Base-by-base conservation (phyloP, 2,797 vertebrate genomes). In the Malurus splendens region DNA sequence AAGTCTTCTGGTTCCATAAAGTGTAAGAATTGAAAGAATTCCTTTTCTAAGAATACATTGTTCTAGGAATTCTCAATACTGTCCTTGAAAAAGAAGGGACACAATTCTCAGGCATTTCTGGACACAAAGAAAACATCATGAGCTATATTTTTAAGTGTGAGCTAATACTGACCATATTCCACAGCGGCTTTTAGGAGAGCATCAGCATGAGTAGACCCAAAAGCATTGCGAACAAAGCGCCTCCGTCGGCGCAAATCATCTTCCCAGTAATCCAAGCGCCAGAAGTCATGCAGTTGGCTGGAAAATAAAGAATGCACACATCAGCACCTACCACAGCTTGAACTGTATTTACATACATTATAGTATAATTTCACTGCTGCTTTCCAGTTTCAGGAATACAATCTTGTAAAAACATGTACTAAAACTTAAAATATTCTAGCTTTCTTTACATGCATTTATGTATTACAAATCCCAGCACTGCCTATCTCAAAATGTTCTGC, bases 181-280 rank as follows among this genome's bases (percentile, higher is more conserved):
- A 98, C 97, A 66, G 98, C 97, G 2, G 97, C 96, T 96, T 98
- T 99, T 94, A 98, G 98, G 50, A 97, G 83, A n/a, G 98, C 97
- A 86, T 99, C 98, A 72, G 98, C 96, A 85, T 99, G 99, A 96
- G 98, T 98, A 91, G 98, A 99, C 84, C 99, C 99, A 91, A 99
- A 98, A 10, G 99, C 98, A 89, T 99, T 99, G 80, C 98, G 98
- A 89, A 99, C 98, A 87, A 99, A 99, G 89, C 99, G 97, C 89
- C 99, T 98, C 95, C 99, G 97, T 57, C 99, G 97, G 42, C 99
- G 98, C 87, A 99, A 97, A 96, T 99, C 99, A 17, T 99, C 99
- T 88, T 99, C 99, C 99, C 99, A 99, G 96, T 99, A 99, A 97
- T 99, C 99, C 84, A 99, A 98, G 86, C 99, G 98, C 99, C 99